Evolutionary conservation across 2,113 vertebrate genomes (phyloP), one percentile per base, ranked within the genome.

Genomic region (Proterorhinus semilunaris): DNA sequence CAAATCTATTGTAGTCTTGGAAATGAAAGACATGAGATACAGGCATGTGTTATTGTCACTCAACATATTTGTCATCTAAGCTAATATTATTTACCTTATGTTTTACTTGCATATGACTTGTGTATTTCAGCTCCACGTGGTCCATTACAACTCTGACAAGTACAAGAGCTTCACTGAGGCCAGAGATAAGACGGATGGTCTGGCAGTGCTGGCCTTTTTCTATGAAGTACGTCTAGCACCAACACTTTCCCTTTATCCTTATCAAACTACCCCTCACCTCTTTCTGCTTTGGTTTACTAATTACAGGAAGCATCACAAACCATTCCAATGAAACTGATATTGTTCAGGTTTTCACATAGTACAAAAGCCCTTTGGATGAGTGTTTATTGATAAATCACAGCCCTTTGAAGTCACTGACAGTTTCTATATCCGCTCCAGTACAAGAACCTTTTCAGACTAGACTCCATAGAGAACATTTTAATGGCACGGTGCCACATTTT

Each of bases 111-210:
- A 21, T 21, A 21, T 21, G 51, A 78, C 21, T 58, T 68, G 36
- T 57, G 54, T 17, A 27, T 81, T 70, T 6, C 92, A 99, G 97
- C 90, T 97, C 51, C 97, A 99, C 50, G 70, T 98, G 0, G 95
- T 99, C 73, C 96, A 96, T 87, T 99, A 96, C 87, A 97, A 98
- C 69, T 92, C 94, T 7, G 93, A 83, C 0, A 93, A 92, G 69
- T 98, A 97, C 76, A 49, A 57, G 0, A 98, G 87, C 87, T 95
- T 94, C 8, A 81, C 89, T 0, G 84, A 91, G 10, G 97, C 97
- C 69, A 89, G 82, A 72, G 83, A 92, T 51, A 93, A 94, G 21
- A 76, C 89, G 0, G 91, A 96, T 0, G 97, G 96, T 0, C 36
- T 99, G 86, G 95, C 95, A 0, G 95, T 97, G 15, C 85, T 98